These are phyloP conservation scores for Lasioglossum zephyrum DNA, from an alignment of 2,888 invertebrate genomes.

Conservation along the genomic window DNA sequence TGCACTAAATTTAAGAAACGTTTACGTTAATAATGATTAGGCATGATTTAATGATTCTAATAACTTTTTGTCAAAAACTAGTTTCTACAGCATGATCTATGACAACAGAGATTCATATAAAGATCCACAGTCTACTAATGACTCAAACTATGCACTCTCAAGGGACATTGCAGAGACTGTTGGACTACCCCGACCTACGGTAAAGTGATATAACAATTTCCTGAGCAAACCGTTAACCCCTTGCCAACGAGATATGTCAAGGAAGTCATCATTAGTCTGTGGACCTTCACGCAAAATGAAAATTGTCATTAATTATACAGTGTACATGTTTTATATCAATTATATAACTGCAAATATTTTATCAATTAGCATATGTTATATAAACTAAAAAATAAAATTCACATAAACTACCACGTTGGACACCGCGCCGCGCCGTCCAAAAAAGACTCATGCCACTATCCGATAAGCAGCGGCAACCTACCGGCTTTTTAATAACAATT, in stretches of 20 bases:
- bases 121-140: not conserved
- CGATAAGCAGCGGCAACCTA: not conserved
- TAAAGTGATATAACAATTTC: not conserved
- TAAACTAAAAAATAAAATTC: not conserved
- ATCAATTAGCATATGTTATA: not conserved
- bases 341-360: not conserved
- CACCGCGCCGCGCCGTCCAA: not conserved
- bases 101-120: not conserved
- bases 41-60: not conserved
- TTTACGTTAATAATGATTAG: not conserved
- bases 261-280: not conserved
- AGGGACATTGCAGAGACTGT: not conserved
- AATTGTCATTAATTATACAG: not conserved
- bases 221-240: not conserved
- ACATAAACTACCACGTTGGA: not conserved
- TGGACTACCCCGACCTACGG: too few species aligned
- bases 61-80: too few species aligned
- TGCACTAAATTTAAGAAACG: not conserved
- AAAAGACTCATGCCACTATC: not conserved
- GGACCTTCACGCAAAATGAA: not conserved
- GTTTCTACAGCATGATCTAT: not conserved
- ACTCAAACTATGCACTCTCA: not conserved
- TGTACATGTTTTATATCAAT: not conserved
- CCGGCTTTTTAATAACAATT: slow-evolving; percentile 5
- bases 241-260: not conserved